Conservation (phyloP, 2,113 vertebrate species). For the Tragelaphus buxtoni region DNA sequence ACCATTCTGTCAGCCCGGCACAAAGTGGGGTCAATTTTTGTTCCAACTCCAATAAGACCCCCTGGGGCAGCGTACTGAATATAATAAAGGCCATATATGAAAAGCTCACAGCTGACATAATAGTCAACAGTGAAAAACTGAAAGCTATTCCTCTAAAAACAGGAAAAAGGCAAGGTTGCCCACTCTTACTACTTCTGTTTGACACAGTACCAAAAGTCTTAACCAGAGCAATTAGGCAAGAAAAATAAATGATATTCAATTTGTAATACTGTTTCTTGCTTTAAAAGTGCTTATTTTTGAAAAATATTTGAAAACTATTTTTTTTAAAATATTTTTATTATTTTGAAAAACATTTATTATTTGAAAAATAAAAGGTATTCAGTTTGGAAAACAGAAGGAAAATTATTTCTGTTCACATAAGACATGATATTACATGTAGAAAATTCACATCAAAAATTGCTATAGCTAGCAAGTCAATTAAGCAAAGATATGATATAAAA, state of each 20-base stretch:
- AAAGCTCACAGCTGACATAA: not conserved
- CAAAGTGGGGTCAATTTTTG: too few relatives aligned
- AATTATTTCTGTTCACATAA: not conserved
- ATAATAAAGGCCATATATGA: not conserved
- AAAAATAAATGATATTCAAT: not conserved
- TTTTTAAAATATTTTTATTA: not conserved
- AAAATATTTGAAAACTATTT: not conserved
- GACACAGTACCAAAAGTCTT: not conserved
- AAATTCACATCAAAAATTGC: too few relatives aligned
- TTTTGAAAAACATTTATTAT: not conserved
- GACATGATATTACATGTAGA: not conserved
- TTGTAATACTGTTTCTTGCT: not conserved
- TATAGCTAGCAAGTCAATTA: too few relatives aligned
- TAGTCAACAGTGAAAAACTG: not conserved
- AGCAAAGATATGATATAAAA: too few relatives aligned
- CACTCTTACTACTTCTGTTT: not conserved
- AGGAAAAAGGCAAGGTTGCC: not conserved
- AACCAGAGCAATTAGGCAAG: not conserved
- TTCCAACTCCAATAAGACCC: too few relatives aligned
- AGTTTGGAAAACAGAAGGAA: not conserved
- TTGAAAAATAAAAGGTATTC: not conserved
- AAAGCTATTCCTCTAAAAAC: not conserved
- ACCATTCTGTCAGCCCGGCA: too few relatives aligned
- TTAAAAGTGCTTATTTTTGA: not conserved
- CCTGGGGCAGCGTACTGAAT: not conserved